phyloP scores from a whole-genome alignment of 2,797 vertebrate genomes.

The Huso huso region DNA sequence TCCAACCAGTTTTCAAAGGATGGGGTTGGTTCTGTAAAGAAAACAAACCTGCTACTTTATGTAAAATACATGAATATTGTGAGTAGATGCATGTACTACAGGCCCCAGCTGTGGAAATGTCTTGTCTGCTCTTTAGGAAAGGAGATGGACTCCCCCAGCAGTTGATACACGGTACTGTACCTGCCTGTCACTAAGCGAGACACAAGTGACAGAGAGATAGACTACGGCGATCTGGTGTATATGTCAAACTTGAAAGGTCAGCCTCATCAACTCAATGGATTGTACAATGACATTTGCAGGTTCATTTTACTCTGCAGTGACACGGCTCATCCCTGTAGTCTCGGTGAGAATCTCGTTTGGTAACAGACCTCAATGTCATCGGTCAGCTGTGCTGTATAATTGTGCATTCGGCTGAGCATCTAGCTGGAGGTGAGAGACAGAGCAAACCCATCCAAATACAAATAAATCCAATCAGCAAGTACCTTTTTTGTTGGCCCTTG shows the following conservation, averaged over 20 bases:
- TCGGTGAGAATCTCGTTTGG: background rate
- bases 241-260: background rate
- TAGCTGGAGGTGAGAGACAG: background rate
- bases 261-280: background rate
- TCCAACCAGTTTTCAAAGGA: too few species aligned
- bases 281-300: background rate
- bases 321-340: background rate
- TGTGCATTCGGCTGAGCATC: background rate
- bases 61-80: too few species aligned
- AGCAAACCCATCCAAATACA: background rate
- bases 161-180: background rate
- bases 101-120: too few species aligned
- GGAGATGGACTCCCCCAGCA: background rate
- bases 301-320: background rate
- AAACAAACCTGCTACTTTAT: too few species aligned
- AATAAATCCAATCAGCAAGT: background rate
- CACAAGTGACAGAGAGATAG: background rate
- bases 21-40: too few species aligned
- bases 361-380: background rate
- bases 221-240: background rate
- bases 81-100: too few species aligned
- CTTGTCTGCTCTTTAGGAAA: background rate
- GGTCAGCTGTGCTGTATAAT: background rate
- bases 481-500: too few species aligned
- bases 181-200: background rate